A percentile compares a stretch with the other conserved stretches of the same genome.
Evolutionary conservation across 2,888 invertebrate species (phyloP).

Genomic region (Sphecodes monilicornis): DNA sequence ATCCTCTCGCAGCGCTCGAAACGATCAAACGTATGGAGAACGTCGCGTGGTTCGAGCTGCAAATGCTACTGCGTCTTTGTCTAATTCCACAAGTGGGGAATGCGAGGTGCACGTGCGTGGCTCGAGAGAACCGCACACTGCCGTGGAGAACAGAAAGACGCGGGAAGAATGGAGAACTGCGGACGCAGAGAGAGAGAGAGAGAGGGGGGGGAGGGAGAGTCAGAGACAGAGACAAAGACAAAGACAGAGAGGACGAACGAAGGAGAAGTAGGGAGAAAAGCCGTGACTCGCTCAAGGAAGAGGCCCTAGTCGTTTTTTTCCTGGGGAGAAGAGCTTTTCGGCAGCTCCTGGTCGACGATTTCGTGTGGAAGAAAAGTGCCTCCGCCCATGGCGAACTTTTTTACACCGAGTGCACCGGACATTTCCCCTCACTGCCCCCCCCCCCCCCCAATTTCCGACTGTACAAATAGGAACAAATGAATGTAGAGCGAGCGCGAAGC

Average conservation of each 20-base stretch:
- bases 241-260: conserved; percentile 8
- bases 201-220: conserved; percentile 11
- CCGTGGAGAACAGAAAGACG: conserved; percentile 33
- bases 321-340: conserved; percentile 36
- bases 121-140: conserved; percentile 11
- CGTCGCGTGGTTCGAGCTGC: not conserved
- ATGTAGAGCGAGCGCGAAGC: not conserved
- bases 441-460: conserved; percentile 7
- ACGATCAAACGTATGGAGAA: not conserved
- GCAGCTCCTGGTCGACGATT: conserved; percentile 49
- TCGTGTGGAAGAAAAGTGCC: conserved; percentile 61
- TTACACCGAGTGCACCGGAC: conserved; percentile 59
- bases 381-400: conserved; percentile 49
- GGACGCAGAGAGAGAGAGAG: not conserved
- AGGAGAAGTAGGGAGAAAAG: conserved; percentile 22
- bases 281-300: conserved; percentile 47
- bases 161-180: conserved; percentile 32
- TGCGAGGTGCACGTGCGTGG: conserved; percentile 44
- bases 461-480: conserved; percentile 22
- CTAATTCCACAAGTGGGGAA: conserved; percentile 25
- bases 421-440: conserved; percentile 14
- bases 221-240: not conserved
- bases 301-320: conserved; percentile 16
- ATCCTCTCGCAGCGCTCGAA: not conserved
- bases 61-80: conserved; percentile 38